Evolutionary conservation across 2,888 invertebrate genomes (phyloP).

Genomic region (Hirtodrosophila histrioides): DNA sequence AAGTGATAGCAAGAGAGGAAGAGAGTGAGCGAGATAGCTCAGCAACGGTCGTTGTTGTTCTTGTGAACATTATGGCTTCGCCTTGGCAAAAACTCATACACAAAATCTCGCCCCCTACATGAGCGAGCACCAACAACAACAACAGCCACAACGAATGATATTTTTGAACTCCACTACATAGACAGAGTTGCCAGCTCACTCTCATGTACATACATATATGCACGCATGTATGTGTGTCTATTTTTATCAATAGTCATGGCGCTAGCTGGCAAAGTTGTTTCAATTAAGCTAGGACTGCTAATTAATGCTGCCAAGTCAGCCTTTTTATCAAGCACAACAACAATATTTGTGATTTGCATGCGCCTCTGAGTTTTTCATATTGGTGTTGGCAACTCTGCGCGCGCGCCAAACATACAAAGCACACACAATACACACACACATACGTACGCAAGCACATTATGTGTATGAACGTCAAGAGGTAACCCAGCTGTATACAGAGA

Average conservation of each 20-base stretch:
- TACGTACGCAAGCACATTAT: constrained; percentile 13
- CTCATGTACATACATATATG: constrained; percentile 3
- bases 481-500: constrained; percentile 27
- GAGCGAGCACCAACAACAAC: constrained; percentile 38
- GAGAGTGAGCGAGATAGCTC: constrained; percentile 42
- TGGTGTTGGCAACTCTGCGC: constrained; percentile 67
- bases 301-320: constrained; percentile 46
- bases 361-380: constrained; percentile 33
- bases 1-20: constrained; percentile 8
- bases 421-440: constrained; percentile 48
- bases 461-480: constrained; percentile 17
- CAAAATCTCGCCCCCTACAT: constrained; percentile 67
- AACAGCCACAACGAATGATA: constrained; percentile 55
- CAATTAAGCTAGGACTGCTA: constrained; percentile 47
- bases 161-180: constrained; percentile 74
- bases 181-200: constrained; percentile 64
- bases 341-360: constrained; percentile 52
- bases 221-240: constrained; percentile 9
- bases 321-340: constrained; percentile 41
- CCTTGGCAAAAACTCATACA: constrained; percentile 54
- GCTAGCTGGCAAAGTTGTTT: constrained; percentile 34
- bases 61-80: constrained; percentile 74
- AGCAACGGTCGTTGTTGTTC: constrained; percentile 68
- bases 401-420: constrained; percentile 63
- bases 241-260: constrained; percentile 38